phyloP scores from a whole-genome alignment of 1,140 invertebrate species.

The Idris sp. region DNA sequence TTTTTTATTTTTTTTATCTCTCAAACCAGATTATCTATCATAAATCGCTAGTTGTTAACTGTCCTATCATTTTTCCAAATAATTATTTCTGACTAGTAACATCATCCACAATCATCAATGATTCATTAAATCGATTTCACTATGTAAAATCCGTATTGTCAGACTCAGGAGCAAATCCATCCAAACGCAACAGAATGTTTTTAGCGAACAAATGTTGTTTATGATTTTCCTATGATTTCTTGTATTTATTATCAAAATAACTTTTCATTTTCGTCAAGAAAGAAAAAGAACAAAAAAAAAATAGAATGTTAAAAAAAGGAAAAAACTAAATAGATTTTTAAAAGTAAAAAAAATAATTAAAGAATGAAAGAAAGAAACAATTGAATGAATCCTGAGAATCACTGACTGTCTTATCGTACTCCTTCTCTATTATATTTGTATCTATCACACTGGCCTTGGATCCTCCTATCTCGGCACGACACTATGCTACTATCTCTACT shows the following conservation, averaged over 20 bases:
- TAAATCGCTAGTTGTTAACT: too few relatives aligned
- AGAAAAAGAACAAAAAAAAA: too few relatives aligned
- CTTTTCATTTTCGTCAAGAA: slow-evolving; percentile 61
- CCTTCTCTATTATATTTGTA: slow-evolving; percentile 79
- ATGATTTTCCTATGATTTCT: slow-evolving; percentile 38
- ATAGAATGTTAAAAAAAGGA: slow-evolving; percentile 25
- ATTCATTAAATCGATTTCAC: too few relatives aligned
- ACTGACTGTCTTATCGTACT: slow-evolving; percentile 78
- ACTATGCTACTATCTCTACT: slow-evolving; percentile 78
- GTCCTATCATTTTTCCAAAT: too few relatives aligned
- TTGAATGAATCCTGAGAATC: slow-evolving; percentile 65
- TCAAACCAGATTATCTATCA: too few relatives aligned
- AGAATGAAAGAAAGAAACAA: slow-evolving; percentile 38
- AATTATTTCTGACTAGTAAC: neutral
- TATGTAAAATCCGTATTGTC: slow-evolving; percentile 19
- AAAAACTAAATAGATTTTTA: slow-evolving; percentile 5
- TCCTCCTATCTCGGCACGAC: slow-evolving; percentile 79
- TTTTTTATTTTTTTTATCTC: too few relatives aligned
- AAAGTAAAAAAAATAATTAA: slow-evolving; percentile 17
- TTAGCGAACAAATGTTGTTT: slow-evolving; percentile 29
- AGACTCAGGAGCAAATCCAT: slow-evolving; percentile 52
- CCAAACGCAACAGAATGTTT: slow-evolving; percentile 30
- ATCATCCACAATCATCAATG: too few relatives aligned
- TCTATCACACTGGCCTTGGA: slow-evolving; percentile 80
- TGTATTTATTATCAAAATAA: slow-evolving; percentile 48